Evolutionary conservation across 2,113 vertebrate species (phyloP), one percentile per base, ranked within the genome.

Genomic region (Haplochromis vanheusdeni): DNA sequence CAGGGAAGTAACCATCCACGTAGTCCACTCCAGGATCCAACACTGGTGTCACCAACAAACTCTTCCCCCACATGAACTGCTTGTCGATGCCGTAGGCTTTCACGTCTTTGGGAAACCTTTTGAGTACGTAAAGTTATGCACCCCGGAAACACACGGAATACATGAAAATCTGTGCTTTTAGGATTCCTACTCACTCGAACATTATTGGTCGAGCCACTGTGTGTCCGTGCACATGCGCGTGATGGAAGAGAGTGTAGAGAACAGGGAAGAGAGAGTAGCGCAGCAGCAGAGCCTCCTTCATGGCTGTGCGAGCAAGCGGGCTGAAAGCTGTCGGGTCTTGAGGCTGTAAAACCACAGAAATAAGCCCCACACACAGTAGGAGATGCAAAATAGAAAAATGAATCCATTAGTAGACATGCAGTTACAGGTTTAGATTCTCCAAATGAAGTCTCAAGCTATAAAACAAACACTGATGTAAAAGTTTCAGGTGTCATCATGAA

Each of bases 211-310:
- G 95, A 13, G 96, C 96, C 0, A 98, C 97, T 0, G 98, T 98
- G 91, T 97, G 96, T 55, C 97, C 97, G 1, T 93, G 94, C 6
- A 94, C 58, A 16, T 98, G 97, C 6, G 97, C 97, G 2, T 82
- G 97, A 87, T 98, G 97, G 88, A 98, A 98, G 52, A 98, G 97
- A 0, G 98, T 97, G 95, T 98, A 98, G 85, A 98, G 97, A 56
- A 97, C 88, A 1, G 98, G 98, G 91, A 97, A 96, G 82, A 98
- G 96, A n/a, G 97, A 95, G 16, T 98, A 98, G 21, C 97, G 97
- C 19, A 97, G 95, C 73, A 97, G 95, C 80, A 98, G 96, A 9
- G 95, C 97, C 0, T 96, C 87, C 80, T 96, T 97, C 97, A 98
- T 98, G 86, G 97, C 97, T 0, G 91, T 94, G 2, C 96, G 95